Evolutionary conservation across 2,888 invertebrate genomes (phyloP), one percentile per base, ranked within the genome.

Genomic region (Ctenicera cuprea): DNA sequence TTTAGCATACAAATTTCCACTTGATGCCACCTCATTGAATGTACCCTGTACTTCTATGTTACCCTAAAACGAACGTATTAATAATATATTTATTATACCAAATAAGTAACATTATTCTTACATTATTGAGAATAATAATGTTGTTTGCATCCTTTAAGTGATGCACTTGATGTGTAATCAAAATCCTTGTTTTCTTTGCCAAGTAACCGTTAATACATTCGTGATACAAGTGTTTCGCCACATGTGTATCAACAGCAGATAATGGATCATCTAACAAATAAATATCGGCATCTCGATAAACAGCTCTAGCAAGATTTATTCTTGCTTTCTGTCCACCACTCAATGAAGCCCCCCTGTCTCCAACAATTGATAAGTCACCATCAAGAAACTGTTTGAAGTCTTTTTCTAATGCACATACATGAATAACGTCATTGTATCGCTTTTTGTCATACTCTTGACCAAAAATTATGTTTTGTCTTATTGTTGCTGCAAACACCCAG

Each of bases 121-220:
- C 92, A 82, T 91, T 89, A 72, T 90, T 89, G 30, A 94, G 83
- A 62, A 94, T 89, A 57, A 94, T 86, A 57, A 94, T 92, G 38
- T 88, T 88, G 81, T 93, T 92, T 0, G 92, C 93, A 62, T 90
- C 88, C 77, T 92, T 92, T 9, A 94, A 87, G 85, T 94, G 94
- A 82, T 96, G 95, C n/a, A 95, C 89, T 85, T 96, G 96, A 88
- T 97, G 96, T 0, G 96, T 96, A 73, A 95, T 94, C 12, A 96
- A 90, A 71, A 96, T 90, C 52, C 94, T 89, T 0, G 94, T 94
- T 82, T 92, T 92, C 4, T 90, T 88, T 54, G 88, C 89, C 76
- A 96, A 87, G 80, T 90, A 91, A 0, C 90, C 91, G 77, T 90
- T 90, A 75, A 95, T 93, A 82, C 95, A 96, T 82, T 94, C 90